Evolutionary conservation across 2,113 vertebrate species (phyloP).

Genomic region (Tychaedon coryphoeus): DNA sequence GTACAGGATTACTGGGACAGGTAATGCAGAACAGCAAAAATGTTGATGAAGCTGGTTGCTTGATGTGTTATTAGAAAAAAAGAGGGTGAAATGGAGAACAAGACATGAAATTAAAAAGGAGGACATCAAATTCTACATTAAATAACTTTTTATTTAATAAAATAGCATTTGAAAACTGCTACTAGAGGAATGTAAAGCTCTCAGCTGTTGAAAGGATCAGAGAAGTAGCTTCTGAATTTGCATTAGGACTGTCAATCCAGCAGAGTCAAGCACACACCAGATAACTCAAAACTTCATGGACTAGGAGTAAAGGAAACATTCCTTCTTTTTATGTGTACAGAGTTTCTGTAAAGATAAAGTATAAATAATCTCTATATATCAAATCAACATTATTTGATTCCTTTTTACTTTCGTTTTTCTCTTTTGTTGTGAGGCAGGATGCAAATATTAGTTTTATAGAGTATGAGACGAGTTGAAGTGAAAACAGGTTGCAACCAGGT

Average conservation of each 20-base stretch:
- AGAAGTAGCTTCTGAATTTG: background rate
- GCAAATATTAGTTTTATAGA: background rate
- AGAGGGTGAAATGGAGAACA: background rate
- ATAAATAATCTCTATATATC: background rate
- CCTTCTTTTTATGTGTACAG: background rate
- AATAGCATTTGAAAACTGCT: background rate
- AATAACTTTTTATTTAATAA: background rate
- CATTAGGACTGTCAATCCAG: background rate
- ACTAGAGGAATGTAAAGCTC: background rate
- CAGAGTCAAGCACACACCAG: background rate
- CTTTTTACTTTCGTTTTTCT: background rate
- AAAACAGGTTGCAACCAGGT: conserved; percentile 19
- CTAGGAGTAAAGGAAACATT: background rate
- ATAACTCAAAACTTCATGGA: background rate
- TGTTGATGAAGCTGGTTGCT: background rate
- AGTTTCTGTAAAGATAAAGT: background rate
- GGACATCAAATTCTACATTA: background rate
- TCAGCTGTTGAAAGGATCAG: background rate
- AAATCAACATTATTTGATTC: background rate
- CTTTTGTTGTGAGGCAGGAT: background rate
- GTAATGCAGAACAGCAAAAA: background rate
- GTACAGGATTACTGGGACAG: background rate
- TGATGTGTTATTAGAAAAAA: background rate
- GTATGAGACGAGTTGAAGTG: background rate
- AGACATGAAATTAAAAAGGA: background rate